Evolutionary conservation across 2,888 invertebrate species (phyloP).

Genomic region (Allacma fusca): DNA sequence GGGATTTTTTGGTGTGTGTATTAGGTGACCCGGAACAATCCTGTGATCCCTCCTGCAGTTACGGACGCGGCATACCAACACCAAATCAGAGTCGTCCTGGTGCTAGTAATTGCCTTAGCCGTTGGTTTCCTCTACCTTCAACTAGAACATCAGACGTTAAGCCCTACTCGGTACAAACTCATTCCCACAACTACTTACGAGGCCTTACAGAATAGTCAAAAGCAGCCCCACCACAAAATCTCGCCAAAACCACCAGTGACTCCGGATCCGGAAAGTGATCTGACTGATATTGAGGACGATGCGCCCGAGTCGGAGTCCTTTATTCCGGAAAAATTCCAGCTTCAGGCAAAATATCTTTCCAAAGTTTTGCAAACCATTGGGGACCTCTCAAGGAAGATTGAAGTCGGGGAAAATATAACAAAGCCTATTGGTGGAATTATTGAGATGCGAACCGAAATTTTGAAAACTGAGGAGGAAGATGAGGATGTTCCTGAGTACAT

Average conservation of each 20-base stretch:
- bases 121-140: slow-evolving; percentile 37
- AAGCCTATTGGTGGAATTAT: slow-evolving; percentile 37
- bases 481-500: slow-evolving; percentile 40
- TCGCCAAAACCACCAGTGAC: neutral
- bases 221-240: neutral
- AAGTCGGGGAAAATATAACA: slow-evolving; percentile 26
- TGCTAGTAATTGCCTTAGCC: slow-evolving; percentile 16
- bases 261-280: neutral
- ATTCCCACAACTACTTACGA: neutral
- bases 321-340: slow-evolving; percentile 29
- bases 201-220: neutral
- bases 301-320: neutral
- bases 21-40: too few species aligned
- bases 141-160: slow-evolving; percentile 8
- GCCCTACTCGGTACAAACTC: neutral
- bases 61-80: slow-evolving; percentile 24
- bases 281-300: too few species aligned
- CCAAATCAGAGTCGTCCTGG: slow-evolving; percentile 26
- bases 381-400: slow-evolving; percentile 26
- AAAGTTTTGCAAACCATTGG: slow-evolving; percentile 37
- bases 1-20: too few species aligned
- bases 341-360: slow-evolving; percentile 40
- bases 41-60: neutral
- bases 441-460: slow-evolving; percentile 8
- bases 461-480: slow-evolving; percentile 11